Base-by-base conservation (phyloP, 2,888 invertebrate species). In the Phyllotreta cruciferae region DNA sequence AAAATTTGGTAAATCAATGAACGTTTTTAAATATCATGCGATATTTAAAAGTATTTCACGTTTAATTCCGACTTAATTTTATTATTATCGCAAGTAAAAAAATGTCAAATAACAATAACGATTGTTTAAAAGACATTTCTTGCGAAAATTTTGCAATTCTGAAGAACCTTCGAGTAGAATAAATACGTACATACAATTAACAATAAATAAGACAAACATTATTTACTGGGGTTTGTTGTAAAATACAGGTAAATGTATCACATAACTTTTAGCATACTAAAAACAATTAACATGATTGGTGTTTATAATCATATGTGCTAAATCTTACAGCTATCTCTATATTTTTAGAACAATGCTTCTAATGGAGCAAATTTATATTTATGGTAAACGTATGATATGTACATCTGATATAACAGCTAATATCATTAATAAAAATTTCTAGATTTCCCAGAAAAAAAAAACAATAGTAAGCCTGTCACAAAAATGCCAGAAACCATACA, bases 191-290 rank as follows among this genome's bases (percentile, higher is more conserved):
- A 52, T 49, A 49, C 13, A 50, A 50, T n/a, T 10, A 50, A 50
- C 37, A 52, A 52, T 52, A 52, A 52, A 52, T 52, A 52, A 14
- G 52, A 52, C 52, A 52, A 52, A 52, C 52, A 52, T 52, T 24
- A 37, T 37, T 52, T 52, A 37, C 8, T 14, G 11, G 47, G 52
- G 52, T 36, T 52, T 37, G 24, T 52, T 52, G 52, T 52, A 52
- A 52, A 52, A 52, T 52, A 24, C 24, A 24, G 24, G 24, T 24
- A 52, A 52, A 52, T 52, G 36, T 52, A 52, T 52, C 52, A 52
- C 52, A 52, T 37, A 38, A 34, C 34, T 49, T 52, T 52, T 37
- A 37, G 38, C 52, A 38, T 7, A 52, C 52, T 52, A 52, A 52
- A 52, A 52, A 47, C 7, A 47, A 47, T 6, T 47, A 47, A 24